Evolutionary conservation across 1,140 invertebrate species (phyloP).

Genomic region (Chrysopa pallens): DNA sequence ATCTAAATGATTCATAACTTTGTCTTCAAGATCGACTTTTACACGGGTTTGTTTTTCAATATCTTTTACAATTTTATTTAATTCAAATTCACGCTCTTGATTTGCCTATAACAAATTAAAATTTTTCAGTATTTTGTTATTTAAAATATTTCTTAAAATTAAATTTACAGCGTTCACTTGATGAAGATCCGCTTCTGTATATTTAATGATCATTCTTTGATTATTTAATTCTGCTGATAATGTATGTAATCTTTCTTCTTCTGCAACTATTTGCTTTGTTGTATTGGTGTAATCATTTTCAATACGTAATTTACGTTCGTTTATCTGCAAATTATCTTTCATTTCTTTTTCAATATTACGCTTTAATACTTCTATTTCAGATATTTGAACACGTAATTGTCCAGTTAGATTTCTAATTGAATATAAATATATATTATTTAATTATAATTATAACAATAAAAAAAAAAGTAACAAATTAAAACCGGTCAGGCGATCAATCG

Average conservation of each 20-base stretch:
- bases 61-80: background rate
- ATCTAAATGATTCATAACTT: conserved; percentile 41
- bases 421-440: no score
- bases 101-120: background rate
- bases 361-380: no score
- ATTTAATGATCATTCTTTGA: background rate
- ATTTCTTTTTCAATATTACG: conserved; percentile 31
- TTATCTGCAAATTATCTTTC: conserved; percentile 41
- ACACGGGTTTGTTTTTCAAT: conserved; percentile 4
- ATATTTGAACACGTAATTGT: no score
- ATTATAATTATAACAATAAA: no score
- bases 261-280: background rate
- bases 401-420: no score
- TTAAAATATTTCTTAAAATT: background rate
- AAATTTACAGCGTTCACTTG: conserved; percentile 8
- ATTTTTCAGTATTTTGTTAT: background rate
- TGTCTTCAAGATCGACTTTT: conserved; percentile 38
- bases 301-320: conserved; percentile 34
- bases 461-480: no score
- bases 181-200: no score
- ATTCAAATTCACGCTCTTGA: background rate
- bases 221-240: background rate
- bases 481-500: no score
- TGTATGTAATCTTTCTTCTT: background rate
- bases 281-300: conserved; percentile 22